phyloP scores from a whole-genome alignment of 2,888 invertebrate genomes.

The Slavum lentiscoides region DNA sequence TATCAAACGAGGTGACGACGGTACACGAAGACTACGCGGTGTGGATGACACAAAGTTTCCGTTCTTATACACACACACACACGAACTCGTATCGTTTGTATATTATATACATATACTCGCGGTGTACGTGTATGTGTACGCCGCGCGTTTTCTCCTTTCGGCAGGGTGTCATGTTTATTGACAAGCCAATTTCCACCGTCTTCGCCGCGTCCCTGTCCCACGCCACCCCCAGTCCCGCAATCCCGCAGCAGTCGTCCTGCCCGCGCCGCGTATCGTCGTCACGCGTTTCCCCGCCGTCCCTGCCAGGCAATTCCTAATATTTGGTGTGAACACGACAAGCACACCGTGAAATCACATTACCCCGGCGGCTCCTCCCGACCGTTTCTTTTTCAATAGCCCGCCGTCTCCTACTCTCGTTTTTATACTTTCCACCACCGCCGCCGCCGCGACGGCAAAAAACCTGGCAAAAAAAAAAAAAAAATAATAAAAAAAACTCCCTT shows the following conservation, averaged over 20 bases:
- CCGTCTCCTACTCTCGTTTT: conserved; percentile 1
- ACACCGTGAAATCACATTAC: conserved; percentile 53
- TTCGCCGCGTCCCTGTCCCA: conserved; percentile 17
- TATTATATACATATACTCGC: too few relatives aligned
- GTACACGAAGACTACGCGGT: too few relatives aligned
- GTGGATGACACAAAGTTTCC: too few relatives aligned
- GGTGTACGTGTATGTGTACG: background rate
- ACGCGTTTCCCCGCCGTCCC: conserved; percentile 16
- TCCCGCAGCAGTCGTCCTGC: conserved; percentile 32
- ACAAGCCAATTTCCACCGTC: conserved; percentile 55
- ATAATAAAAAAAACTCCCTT: too few relatives aligned
- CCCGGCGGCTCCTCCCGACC: background rate
- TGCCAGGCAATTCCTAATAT: conserved; percentile 52
- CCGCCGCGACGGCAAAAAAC: background rate
- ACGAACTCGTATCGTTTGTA: background rate
- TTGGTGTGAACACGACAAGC: conserved; percentile 55
- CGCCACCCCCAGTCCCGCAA: conserved; percentile 35
- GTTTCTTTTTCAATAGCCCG: conserved; percentile 40
- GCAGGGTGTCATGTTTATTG: conserved; percentile 56
- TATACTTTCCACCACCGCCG: conserved; percentile 4
- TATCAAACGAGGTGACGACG: too few relatives aligned
- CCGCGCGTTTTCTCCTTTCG: background rate
- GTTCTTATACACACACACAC: background rate
- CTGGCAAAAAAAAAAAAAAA: too few relatives aligned
- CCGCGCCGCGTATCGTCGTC: background rate